phyloP scores from a whole-genome alignment of 2,888 invertebrate genomes.

The Erebia aethiops region DNA sequence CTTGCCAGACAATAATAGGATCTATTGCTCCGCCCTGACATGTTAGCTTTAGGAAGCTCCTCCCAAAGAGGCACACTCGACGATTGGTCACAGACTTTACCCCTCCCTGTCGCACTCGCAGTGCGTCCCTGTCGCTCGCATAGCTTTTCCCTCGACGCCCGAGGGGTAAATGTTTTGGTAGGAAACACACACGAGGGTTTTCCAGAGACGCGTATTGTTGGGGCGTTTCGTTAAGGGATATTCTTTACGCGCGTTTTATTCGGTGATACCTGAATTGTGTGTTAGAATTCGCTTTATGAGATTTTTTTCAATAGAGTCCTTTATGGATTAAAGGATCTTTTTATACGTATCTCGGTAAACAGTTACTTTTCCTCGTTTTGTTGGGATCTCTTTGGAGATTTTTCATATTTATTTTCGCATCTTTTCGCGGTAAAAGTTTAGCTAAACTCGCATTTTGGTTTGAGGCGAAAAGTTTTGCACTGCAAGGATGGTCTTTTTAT shows the following conservation, averaged over 20 bases:
- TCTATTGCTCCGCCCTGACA: conserved; percentile 82
- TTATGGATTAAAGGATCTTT: conserved; percentile 70
- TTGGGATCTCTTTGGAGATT: conserved; percentile 46
- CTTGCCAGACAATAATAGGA: conserved; percentile 85
- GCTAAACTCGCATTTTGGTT: conserved; percentile 26
- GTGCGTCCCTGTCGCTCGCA: conserved; percentile 56
- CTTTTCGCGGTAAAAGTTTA: conserved; percentile 28
- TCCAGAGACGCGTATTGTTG: conserved; percentile 76
- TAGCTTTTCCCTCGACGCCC: conserved; percentile 80
- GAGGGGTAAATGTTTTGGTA: conserved; percentile 83
- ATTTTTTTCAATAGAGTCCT: conserved; percentile 68
- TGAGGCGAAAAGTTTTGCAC: conserved; percentile 15
- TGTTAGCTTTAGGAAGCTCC: conserved; percentile 79
- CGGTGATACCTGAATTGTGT: conserved; percentile 80
- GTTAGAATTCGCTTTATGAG: conserved; percentile 80
- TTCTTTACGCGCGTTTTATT: conserved; percentile 79
- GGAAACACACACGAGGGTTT: conserved; percentile 82
- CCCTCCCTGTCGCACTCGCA: conserved; percentile 51
- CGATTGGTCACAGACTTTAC: conserved; percentile 61
- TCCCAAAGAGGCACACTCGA: conserved; percentile 54
- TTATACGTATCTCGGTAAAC: conserved; percentile 60
- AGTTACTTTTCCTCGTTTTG: conserved; percentile 57
- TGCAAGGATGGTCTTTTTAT: background rate
- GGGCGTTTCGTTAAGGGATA: conserved; percentile 62
- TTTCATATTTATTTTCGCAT: conserved; percentile 31